A percentile compares a stretch with the other conserved stretches of the same genome.
Evolutionary conservation across 2,113 vertebrate genomes (phyloP).

Genomic region (Pluvianellus socialis): DNA sequence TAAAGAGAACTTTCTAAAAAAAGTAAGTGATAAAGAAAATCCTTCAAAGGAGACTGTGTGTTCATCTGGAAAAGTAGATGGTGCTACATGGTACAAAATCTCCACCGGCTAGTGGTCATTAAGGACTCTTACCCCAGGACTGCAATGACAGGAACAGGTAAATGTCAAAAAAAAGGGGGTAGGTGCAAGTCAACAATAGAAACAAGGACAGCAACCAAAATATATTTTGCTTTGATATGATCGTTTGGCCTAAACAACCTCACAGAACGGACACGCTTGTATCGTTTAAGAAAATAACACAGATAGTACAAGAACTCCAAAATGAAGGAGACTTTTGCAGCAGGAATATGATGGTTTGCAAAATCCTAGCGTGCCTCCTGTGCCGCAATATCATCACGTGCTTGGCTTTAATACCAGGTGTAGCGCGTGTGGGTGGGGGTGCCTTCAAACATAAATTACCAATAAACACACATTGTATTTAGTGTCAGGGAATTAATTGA

Average conservation of each 20-base stretch:
- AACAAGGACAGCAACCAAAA: not conserved
- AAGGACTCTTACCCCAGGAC: not conserved
- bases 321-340: not conserved
- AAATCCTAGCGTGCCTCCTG: not conserved
- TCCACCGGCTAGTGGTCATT: not conserved
- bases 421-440: not conserved
- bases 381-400: not conserved
- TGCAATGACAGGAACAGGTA: not conserved
- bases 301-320: not conserved
- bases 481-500: conserved; percentile 38
- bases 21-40: not conserved
- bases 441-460: conserved; percentile 36
- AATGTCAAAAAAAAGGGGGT: not conserved
- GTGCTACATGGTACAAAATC: not conserved
- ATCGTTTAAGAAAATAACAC: not conserved
- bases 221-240: not conserved
- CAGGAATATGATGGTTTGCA: not conserved
- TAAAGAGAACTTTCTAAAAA: not conserved
- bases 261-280: not conserved
- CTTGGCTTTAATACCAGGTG: conserved; percentile 2
- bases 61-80: not conserved
- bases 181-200: not conserved
- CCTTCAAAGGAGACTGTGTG: not conserved
- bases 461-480: not conserved
- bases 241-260: not conserved